A percentile compares a stretch with the other conserved stretches of the same genome.
These are phyloP conservation scores for Trypoxylus dichotomus DNA, from an alignment of 1,140 invertebrate species.

Conservation along the genomic window DNA sequence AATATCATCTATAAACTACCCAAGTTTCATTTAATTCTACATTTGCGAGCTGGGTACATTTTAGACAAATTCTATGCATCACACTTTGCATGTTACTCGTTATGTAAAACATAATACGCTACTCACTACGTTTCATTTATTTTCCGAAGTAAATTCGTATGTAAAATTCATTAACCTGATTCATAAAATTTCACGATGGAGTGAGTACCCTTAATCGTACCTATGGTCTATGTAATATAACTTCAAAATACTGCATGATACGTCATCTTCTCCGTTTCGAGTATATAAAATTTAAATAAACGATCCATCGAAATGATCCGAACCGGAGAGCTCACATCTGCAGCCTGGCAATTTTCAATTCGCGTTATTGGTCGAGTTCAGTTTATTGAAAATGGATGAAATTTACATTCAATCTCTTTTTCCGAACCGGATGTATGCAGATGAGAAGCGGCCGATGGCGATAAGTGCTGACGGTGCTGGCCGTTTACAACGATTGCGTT, in stretches of 20 bases:
- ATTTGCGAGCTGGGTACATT: too few species aligned
- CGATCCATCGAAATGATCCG: neutral
- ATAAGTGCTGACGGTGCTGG: neutral
- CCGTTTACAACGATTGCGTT: neutral
- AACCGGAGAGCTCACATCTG: neutral
- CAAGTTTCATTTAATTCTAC: too few species aligned
- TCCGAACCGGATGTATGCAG: neutral
- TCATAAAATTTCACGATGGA: neutral
- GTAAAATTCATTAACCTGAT: too few species aligned
- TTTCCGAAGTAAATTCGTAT: too few species aligned
- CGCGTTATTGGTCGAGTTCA: constrained; percentile 1
- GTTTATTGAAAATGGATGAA: constrained; percentile 19
- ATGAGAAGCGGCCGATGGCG: neutral
- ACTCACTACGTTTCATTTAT: too few species aligned
- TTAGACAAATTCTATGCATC: too few species aligned
- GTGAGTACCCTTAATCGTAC: neutral
- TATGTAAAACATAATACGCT: too few species aligned
- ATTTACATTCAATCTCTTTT: constrained; percentile 24
- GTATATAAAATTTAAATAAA: constrained; percentile 1
- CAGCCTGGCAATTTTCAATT: neutral
- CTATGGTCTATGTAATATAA: neutral
- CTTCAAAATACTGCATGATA: too few species aligned
- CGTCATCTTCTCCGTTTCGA: neutral
- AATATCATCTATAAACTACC: too few species aligned
- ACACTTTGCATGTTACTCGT: too few species aligned